Percentiles rank a stretch among this genome's conserved stretches.
Conservation (phyloP, 1,140 invertebrate species). For the Thaumetopoea pityocampa region DNA sequence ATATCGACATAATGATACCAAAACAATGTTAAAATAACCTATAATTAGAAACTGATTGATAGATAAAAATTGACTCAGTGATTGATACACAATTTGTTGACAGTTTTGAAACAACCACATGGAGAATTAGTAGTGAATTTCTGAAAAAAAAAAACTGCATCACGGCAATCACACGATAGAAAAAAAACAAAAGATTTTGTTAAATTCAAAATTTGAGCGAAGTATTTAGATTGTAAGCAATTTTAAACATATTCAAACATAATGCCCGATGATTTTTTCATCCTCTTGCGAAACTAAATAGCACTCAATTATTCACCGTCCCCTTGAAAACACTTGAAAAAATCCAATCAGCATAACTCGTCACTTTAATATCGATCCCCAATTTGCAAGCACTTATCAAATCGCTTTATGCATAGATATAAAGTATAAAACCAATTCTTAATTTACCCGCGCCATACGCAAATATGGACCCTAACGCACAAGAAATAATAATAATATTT, state of each 20-base stretch:
- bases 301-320: slow-evolving; percentile 68
- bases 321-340: slow-evolving; percentile 67
- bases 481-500: slow-evolving; percentile 38
- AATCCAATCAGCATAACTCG: slow-evolving; percentile 75
- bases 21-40: no score
- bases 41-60: no score
- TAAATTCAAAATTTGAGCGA: no score
- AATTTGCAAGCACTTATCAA: slow-evolving; percentile 72
- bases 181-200: no score
- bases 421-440: slow-evolving; percentile 41
- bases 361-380: slow-evolving; percentile 73
- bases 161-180: no score
- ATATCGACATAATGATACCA: no score
- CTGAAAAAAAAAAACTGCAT: no score
- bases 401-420: slow-evolving; percentile 72
- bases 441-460: slow-evolving; percentile 21
- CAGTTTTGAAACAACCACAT: no score
- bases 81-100: no score
- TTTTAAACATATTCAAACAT: background rate
- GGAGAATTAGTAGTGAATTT: no score
- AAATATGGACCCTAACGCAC: slow-evolving; percentile 46
- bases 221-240: no score
- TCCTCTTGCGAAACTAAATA: slow-evolving; percentile 54
- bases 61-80: no score
- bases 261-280: slow-evolving; percentile 2